phyloP scores from a whole-genome alignment of 2,113 vertebrate genomes.

The Lates calcarifer region DNA sequence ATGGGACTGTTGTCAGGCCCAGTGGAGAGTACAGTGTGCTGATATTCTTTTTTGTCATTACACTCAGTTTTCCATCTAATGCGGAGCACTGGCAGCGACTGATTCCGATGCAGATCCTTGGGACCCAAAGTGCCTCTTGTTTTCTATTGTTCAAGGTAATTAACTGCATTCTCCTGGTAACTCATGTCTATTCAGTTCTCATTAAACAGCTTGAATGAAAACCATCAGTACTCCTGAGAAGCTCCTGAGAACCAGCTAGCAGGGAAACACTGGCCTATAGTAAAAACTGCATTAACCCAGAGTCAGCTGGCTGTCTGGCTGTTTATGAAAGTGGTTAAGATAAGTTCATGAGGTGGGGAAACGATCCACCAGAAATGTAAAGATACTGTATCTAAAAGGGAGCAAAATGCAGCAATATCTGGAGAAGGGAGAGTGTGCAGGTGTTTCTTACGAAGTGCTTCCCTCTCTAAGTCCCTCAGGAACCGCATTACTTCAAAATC shows the following conservation, averaged over 20 bases:
- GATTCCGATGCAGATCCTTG: constrained; percentile 21
- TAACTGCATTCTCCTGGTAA: constrained; percentile 52
- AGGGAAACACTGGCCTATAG: constrained; percentile 15
- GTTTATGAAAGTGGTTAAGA: constrained; percentile 2
- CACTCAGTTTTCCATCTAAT: constrained; percentile 31
- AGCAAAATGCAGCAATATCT: constrained; percentile 27
- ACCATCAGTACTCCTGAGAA: constrained; percentile 14
- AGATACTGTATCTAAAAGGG: constrained; percentile 1
- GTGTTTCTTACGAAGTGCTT: constrained; percentile 20
- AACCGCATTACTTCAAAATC: constrained; percentile 54
- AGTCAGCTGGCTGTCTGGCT: not conserved
- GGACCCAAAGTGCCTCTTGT: constrained; percentile 49
- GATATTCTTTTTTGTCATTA: constrained; percentile 18
- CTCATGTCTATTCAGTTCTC: constrained; percentile 46
- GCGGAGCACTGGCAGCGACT: constrained; percentile 31
- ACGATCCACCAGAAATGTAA: not conserved
- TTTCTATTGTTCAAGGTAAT: constrained; percentile 58
- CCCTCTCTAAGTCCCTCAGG: constrained; percentile 18
- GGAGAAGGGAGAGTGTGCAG: not conserved
- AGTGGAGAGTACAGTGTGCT: constrained; percentile 14
- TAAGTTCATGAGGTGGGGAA: constrained; percentile 10
- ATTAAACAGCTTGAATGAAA: constrained; percentile 56
- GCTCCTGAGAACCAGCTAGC: constrained; percentile 21
- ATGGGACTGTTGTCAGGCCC: constrained; percentile 24
- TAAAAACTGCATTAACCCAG: constrained; percentile 16